Conservation (phyloP, 2,888 invertebrate species). For the Pandemis corylana region DNA sequence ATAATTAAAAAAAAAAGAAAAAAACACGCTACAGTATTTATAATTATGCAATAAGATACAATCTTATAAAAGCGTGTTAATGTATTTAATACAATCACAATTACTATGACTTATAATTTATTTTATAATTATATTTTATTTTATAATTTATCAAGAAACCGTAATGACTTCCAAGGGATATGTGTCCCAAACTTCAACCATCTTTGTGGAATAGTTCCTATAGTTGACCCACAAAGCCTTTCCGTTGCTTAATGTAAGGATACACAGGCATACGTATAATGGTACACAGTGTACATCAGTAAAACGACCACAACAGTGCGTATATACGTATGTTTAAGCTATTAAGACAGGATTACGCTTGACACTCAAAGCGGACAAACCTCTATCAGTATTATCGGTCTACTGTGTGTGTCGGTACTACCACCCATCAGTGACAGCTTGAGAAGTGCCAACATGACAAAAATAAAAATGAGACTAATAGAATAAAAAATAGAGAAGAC, state of each 20-base stretch:
- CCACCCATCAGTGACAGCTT: too few relatives aligned
- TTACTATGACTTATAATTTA: neutral
- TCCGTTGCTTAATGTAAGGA: constrained; percentile 21
- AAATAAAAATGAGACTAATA: too few relatives aligned
- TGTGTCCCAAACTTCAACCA: constrained; percentile 16
- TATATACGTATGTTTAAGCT: constrained; percentile 6
- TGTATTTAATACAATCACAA: neutral
- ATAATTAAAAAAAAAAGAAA: too few relatives aligned
- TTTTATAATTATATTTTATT: too few relatives aligned
- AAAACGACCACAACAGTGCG: constrained; percentile 28
- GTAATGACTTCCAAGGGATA: neutral
- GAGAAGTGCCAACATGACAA: too few relatives aligned
- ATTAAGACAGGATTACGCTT: constrained; percentile 28
- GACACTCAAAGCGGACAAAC: constrained; percentile 27
- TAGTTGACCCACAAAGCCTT: constrained; percentile 10
- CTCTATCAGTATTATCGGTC: constrained; percentile 27
- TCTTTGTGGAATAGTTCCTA: constrained; percentile 24
- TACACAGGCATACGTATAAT: constrained; percentile 6
- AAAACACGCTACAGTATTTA: too few relatives aligned
- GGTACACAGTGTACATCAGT: constrained; percentile 5
- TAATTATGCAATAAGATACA: too few relatives aligned
- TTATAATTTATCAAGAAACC: neutral
- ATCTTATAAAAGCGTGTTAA: neutral
- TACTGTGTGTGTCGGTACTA: neutral
- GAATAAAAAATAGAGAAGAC: too few relatives aligned